phyloP scores from a whole-genome alignment of 2,113 vertebrate species.

The Daubentonia madagascariensis region DNA sequence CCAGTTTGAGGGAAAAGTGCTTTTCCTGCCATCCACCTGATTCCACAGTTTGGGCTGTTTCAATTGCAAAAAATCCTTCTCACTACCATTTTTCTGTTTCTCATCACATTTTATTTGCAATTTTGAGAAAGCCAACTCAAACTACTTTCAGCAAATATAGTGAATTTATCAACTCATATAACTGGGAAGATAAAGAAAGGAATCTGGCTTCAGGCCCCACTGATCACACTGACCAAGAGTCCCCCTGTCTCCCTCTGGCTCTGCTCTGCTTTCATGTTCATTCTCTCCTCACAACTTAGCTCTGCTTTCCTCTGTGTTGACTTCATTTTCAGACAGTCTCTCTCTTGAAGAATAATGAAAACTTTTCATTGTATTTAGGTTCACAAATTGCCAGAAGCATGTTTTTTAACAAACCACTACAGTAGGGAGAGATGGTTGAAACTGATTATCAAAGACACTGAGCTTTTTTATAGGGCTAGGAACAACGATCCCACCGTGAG shows the following conservation, averaged over 20 bases:
- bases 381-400: slow-evolving; percentile 46
- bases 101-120: background rate
- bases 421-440: slow-evolving; percentile 12
- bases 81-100: background rate
- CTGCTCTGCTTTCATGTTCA: no score
- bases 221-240: background rate
- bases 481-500: background rate
- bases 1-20: background rate
- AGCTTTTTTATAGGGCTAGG: background rate
- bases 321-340: background rate
- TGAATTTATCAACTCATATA: background rate
- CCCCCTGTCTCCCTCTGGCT: background rate
- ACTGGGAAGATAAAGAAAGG: background rate
- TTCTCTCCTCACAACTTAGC: background rate
- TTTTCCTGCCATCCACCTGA: background rate
- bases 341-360: slow-evolving; percentile 37
- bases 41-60: background rate
- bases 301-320: background rate
- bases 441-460: slow-evolving; percentile 27
- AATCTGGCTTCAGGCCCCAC: background rate
- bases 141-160: background rate
- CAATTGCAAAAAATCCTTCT: background rate
- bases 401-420: slow-evolving; percentile 27
- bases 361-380: slow-evolving; percentile 1
- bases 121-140: background rate